Conservation (phyloP, 2,113 vertebrate species). For the Cyprinodon brontotheroides region DNA sequence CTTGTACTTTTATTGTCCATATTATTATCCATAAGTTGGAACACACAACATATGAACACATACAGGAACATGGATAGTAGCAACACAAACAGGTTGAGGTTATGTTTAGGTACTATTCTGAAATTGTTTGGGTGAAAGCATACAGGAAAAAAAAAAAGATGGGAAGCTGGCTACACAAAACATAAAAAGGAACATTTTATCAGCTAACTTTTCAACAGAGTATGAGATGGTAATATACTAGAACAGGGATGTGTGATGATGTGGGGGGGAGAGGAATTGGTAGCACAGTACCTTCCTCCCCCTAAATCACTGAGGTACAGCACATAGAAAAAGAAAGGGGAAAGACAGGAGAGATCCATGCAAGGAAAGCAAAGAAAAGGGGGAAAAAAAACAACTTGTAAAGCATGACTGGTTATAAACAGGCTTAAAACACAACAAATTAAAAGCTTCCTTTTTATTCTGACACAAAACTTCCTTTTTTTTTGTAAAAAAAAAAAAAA, state of each 20-base stretch:
- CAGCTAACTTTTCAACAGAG: slow-evolving; percentile 9
- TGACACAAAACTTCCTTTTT: slow-evolving; percentile 9
- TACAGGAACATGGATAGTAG: slow-evolving; percentile 23
- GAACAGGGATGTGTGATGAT: slow-evolving; percentile 37
- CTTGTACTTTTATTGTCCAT: slow-evolving; percentile 33
- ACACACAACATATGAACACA: slow-evolving; percentile 2
- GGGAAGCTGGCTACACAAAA: not conserved
- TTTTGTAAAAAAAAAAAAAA: too few relatives aligned
- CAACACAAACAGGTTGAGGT: slow-evolving; percentile 21
- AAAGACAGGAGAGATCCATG: slow-evolving; percentile 74
- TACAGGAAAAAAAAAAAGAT: not conserved
- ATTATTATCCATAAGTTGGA: slow-evolving; percentile 1
- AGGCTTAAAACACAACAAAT: slow-evolving; percentile 53
- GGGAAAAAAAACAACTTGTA: slow-evolving; percentile 44
- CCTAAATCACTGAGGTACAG: slow-evolving; percentile 84
- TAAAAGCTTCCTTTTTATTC: slow-evolving; percentile 17
- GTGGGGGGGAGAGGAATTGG: slow-evolving; percentile 67
- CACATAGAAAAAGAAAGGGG: slow-evolving; percentile 78
- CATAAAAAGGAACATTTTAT: too few relatives aligned
- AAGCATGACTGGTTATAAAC: slow-evolving; percentile 48
- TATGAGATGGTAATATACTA: slow-evolving; percentile 45
- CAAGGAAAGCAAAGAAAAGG: slow-evolving; percentile 60
- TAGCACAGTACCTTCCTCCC: slow-evolving; percentile 83
- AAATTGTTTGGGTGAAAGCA: slow-evolving; percentile 30
- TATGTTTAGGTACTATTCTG: slow-evolving; percentile 31